Evolutionary conservation across 2,113 vertebrate species (phyloP), one percentile per base, ranked within the genome.

Genomic region (Gnathonemus longibarbis): DNA sequence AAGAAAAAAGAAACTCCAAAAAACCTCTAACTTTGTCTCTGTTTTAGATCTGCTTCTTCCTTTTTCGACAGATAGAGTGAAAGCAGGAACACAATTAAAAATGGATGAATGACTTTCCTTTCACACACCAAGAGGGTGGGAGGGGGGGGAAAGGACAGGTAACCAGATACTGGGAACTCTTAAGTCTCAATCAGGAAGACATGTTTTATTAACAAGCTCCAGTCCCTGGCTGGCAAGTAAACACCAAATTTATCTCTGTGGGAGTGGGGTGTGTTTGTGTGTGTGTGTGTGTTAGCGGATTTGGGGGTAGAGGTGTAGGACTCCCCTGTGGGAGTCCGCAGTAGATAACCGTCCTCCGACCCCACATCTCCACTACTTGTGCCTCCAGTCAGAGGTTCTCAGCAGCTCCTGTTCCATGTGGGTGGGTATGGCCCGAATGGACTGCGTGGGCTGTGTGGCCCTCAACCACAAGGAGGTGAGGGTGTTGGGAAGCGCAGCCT

Each of bases 21-120:
- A 11, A 70, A 31, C 2, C 27, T 70, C 62, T 70, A 70, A 70
- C 62, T 31, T 70, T 70, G 11, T 70, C 62, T 70, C n/a, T 83
- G 62, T 52, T 88, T 80, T 58, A 92, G 88, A 45, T 39, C 39
- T 85, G 46, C 11, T 27, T 80, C 74, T 17, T 21, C 49, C 74
- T 90, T 84, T 70, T 39, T 87, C 92, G 91, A 87, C 90, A 88
- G 88, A 92, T 52, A 52, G 86, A 48, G 88, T 15, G 90, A 90
- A 70, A 48, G 89, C 88, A 90, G 91, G 90, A 89, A 90, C 89
- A 91, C 91, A 88, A 95, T 96, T 95, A 96, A 96, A 95, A 95
- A 95, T 96, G 92, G 94, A 96, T 95, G 94, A 95, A 94, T 91
- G 91, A 91, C 90, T 92, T 95, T 94, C 91, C 93, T 95, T 96